phyloP scores from a whole-genome alignment of 2,113 vertebrate genomes.

The Ciconia maguari region DNA sequence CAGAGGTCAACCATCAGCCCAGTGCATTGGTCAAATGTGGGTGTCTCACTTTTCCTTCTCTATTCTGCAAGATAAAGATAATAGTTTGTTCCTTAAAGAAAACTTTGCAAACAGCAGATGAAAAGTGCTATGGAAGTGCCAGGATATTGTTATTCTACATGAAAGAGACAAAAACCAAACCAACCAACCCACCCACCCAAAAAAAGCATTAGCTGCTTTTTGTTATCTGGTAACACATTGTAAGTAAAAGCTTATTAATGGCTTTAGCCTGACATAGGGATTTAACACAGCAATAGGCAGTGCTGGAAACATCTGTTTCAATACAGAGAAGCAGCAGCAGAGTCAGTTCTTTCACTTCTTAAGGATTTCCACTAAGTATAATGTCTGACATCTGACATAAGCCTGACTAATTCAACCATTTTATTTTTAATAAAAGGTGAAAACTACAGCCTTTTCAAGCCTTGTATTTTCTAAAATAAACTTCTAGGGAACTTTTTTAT shows the following conservation, averaged over 20 bases:
- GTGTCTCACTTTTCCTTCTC: neutral
- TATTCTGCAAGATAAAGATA: neutral
- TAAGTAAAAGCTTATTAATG: neutral
- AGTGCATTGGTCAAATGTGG: rapidly evolving
- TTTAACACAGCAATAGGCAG: neutral
- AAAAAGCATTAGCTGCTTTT: neutral
- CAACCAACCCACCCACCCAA: neutral
- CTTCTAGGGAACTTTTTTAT: neutral
- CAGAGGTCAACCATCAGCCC: neutral
- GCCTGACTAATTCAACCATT: neutral
- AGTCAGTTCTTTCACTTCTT: neutral
- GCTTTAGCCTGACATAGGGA: neutral
- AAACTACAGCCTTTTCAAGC: neutral
- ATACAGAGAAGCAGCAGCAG: neutral
- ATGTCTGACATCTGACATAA: neutral
- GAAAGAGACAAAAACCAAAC: neutral
- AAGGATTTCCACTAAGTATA: neutral
- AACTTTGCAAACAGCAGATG: neutral
- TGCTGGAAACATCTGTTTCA: neutral
- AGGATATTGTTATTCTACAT: neutral
- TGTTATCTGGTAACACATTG: neutral
- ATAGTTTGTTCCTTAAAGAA: neutral
- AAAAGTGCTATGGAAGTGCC: neutral
- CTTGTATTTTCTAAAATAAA: neutral
- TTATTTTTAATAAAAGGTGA: neutral